A percentile compares a stretch with the other conserved stretches of the same genome.
Conservation (phyloP, 1,140 invertebrate genomes). For the Calliopsis andreniformis region DNA sequence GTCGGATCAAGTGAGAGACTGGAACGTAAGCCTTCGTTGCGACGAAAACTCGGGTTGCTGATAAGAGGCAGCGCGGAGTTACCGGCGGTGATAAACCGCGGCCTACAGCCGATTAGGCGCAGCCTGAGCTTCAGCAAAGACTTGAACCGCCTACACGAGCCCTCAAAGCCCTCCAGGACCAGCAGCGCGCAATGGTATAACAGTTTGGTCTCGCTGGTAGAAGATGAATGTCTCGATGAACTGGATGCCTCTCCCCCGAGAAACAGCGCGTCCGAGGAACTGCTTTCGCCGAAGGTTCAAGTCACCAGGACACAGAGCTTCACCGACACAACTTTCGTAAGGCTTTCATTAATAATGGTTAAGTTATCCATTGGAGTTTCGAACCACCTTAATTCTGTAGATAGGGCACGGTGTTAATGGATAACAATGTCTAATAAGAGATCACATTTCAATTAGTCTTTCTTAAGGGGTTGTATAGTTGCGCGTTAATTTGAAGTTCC, state of each 20-base stretch:
- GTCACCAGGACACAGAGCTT: constrained; percentile 67
- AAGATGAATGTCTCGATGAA: constrained; percentile 59
- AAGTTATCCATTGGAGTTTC: background rate
- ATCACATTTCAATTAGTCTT: background rate
- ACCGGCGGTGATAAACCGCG: constrained; percentile 74
- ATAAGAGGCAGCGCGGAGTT: constrained; percentile 71
- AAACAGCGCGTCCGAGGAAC: constrained; percentile 23
- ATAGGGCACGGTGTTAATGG: background rate
- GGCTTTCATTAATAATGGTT: constrained; percentile 26
- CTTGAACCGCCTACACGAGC: constrained; percentile 65
- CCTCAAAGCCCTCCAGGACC: constrained; percentile 60
- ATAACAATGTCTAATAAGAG: background rate
- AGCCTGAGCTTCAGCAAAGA: constrained; percentile 75
- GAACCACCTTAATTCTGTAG: no score
- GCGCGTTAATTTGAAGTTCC: background rate
- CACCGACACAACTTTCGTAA: constrained; percentile 68
- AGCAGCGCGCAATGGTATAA: constrained; percentile 72
- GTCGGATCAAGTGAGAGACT: constrained; percentile 41
- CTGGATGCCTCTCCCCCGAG: background rate
- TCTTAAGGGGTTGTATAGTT: background rate
- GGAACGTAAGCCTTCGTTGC: constrained; percentile 69
- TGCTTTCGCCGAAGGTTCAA: constrained; percentile 30
- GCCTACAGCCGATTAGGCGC: constrained; percentile 73
- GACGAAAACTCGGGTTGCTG: constrained; percentile 71
- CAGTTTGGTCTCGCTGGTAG: constrained; percentile 72